phyloP scores from a whole-genome alignment of 2,797 vertebrate genomes.

The Crenuchus spilurus region DNA sequence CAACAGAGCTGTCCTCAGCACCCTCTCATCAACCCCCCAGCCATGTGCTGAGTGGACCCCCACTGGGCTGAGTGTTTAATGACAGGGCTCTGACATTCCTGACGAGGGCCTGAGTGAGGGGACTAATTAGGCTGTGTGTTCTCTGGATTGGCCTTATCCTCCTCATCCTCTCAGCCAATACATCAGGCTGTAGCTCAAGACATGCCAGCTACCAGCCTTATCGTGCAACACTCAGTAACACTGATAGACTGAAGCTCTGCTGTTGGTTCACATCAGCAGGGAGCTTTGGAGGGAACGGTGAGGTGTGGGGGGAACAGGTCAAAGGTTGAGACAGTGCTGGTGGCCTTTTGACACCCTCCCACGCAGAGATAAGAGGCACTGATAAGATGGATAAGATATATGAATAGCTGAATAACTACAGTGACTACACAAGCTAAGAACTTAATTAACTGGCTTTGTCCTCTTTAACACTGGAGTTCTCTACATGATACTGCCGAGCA shows the following conservation, averaged over 20 bases:
- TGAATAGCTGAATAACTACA: neutral
- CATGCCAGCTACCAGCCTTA: slow-evolving; percentile 72
- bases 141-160: slow-evolving; percentile 50
- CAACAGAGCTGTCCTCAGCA: slow-evolving; percentile 12
- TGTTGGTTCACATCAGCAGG: slow-evolving; percentile 29
- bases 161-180: slow-evolving; percentile 58
- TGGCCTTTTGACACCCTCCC: slow-evolving; percentile 46
- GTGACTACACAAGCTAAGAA: neutral
- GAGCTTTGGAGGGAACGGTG: neutral
- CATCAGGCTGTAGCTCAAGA: slow-evolving; percentile 60
- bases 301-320: slow-evolving; percentile 18
- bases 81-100: slow-evolving; percentile 53
- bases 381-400: slow-evolving; percentile 36
- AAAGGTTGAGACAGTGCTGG: slow-evolving; percentile 37
- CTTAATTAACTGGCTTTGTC: no score
- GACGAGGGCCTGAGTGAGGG: slow-evolving; percentile 49
- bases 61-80: slow-evolving; percentile 48
- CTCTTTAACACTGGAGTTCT: no score
- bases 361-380: slow-evolving; percentile 8
- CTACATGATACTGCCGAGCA: no score
- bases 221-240: slow-evolving; percentile 77
- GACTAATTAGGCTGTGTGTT: slow-evolving; percentile 51
- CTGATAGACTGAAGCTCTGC: slow-evolving; percentile 46
- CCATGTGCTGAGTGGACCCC: slow-evolving; percentile 42
- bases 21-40: neutral